Conservation (phyloP, 1,140 invertebrate species). For the Zaprionus tsacasi region DNA sequence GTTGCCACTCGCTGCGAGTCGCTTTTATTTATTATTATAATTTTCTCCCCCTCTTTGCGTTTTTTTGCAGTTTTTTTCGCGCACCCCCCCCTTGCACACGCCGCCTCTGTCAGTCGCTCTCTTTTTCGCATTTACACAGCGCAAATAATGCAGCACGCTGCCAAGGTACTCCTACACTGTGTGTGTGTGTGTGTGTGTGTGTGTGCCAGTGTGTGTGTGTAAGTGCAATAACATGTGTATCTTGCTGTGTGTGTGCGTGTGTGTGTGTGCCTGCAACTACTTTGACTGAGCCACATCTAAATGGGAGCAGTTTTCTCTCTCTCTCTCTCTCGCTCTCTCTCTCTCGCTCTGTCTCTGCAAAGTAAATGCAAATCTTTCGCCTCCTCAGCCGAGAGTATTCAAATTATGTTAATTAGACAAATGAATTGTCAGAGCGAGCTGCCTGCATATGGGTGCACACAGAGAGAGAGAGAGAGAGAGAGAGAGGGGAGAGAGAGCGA, state of each 20-base stretch:
- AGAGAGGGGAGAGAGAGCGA: too few relatives aligned
- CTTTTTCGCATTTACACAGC: constrained; percentile 32
- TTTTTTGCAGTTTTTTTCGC: constrained; percentile 7
- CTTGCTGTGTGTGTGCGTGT: background rate
- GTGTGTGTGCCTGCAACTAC: background rate
- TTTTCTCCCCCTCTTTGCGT: constrained; percentile 30
- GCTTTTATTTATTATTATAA: constrained; percentile 77
- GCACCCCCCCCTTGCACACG: background rate
- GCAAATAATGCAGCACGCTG: constrained; percentile 35
- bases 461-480: too few relatives aligned
- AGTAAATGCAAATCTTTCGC: constrained; percentile 29
- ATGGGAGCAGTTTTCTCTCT: constrained; percentile 15
- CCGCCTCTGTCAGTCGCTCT: background rate
- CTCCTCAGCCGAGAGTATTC: constrained; percentile 15
- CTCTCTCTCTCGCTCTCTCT: too few relatives aligned
- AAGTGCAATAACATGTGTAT: constrained; percentile 12
- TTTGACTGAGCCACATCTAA: constrained; percentile 16
- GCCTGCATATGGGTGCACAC: too few relatives aligned
- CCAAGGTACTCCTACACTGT: constrained; percentile 9
- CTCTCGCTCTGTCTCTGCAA: background rate
- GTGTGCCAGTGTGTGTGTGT: background rate
- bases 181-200: background rate
- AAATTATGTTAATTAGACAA: constrained; percentile 46
- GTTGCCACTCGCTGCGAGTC: constrained; percentile 63
- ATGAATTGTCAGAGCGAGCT: constrained; percentile 12